Evolutionary conservation across 2,888 invertebrate genomes (phyloP).

Genomic region (Tenthredo distinguenda): DNA sequence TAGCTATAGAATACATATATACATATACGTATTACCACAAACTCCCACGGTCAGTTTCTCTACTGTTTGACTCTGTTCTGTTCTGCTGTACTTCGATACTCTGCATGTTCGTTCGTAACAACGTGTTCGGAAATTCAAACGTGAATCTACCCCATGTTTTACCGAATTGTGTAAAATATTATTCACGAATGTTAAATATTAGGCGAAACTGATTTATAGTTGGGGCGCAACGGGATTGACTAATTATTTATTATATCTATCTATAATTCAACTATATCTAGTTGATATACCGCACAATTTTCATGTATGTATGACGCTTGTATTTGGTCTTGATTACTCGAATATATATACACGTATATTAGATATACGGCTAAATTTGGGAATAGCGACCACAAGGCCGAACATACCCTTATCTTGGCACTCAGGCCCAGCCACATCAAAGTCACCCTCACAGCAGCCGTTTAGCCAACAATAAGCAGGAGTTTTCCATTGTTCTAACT

Average conservation of each 20-base stretch:
- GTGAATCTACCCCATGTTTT: background rate
- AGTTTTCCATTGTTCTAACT: slow-evolving; percentile 45
- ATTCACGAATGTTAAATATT: background rate
- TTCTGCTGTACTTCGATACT: background rate
- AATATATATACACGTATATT: background rate
- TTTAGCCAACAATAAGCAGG: slow-evolving; percentile 45
- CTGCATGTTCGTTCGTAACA: background rate
- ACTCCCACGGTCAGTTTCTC: slow-evolving; percentile 10
- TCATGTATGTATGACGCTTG: slow-evolving; percentile 5
- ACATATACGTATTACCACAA: background rate
- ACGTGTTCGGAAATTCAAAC: background rate
- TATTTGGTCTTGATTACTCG: slow-evolving; percentile 14
- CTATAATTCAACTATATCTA: background rate
- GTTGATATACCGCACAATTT: background rate
- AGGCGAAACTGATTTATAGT: background rate
- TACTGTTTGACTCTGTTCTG: background rate
- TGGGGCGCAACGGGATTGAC: background rate
- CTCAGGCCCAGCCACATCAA: slow-evolving; percentile 44
- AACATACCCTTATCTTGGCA: slow-evolving; percentile 39
- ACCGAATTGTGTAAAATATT: background rate
- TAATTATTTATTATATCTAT: background rate
- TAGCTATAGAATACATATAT: background rate
- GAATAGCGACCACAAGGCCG: slow-evolving; percentile 14
- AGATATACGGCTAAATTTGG: background rate
- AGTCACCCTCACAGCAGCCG: slow-evolving; percentile 47